Evolutionary conservation across 2,797 vertebrate genomes (phyloP), one percentile per base, ranked within the genome.

Genomic region (Chanos chanos): DNA sequence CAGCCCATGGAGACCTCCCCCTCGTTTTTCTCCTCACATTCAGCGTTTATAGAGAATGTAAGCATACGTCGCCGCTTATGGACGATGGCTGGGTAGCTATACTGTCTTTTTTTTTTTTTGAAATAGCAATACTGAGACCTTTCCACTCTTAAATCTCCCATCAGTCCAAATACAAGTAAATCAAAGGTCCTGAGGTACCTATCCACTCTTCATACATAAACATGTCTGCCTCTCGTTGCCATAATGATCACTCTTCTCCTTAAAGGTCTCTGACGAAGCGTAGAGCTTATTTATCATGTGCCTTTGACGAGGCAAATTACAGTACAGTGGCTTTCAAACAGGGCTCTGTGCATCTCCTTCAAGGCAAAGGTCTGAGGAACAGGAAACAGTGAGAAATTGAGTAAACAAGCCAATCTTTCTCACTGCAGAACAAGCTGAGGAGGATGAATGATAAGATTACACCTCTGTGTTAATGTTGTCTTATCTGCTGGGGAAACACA

Each of bases 401-500:
- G 44, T 48, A 70, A 69, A 67, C 55, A 64, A 61, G 31, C 40
- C 19, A 49, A 63, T 45, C 39, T 34, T 52, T 68, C 51, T 43
- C 44, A 55, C 56, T 45, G 56, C 58, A 28, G 63, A 66, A 30
- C 39, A 45, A 68, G 65, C 53, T 30, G 33, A 24, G n/a, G 36
- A 12, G 31, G 57, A 28, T 28, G 7, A 24, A 12, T 50, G 71
- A 75, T 65, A 72, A 70, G 61, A 65, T 61, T 48, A 39, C 56
- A 24, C 43, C 54, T 13, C 33, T 55, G 13, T 7, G 52, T 41
- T 13, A 69, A 68, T 40, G 66, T 80, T 76, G 79, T 80, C 78
- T 86, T 75, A 77, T 81, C 78, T 62, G 34, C 19, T 6, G 66
- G 83, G 84, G 83, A 87, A 86, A 79, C 81, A 83, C 80, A 83